Evolutionary conservation across 2,888 invertebrate genomes (phyloP), one percentile per base, ranked within the genome.

Genomic region (Argynnis bischoffii): DNA sequence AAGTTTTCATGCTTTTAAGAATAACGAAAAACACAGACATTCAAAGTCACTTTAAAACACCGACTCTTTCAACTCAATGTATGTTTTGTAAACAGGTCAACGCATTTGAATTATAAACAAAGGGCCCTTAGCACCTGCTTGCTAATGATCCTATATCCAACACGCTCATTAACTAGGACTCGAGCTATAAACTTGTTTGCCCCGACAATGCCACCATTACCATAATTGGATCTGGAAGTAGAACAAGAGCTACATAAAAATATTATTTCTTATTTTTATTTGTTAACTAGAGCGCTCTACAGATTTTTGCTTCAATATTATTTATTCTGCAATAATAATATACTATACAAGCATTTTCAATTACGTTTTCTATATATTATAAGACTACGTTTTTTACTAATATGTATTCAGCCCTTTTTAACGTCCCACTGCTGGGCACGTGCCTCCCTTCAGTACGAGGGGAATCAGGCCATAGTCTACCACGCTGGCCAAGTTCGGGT

Each of bases 121-220:
- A 63, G 55, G 55, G 66, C 63, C 54, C 63, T 63, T 59, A 57
- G 59, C 59, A 66, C 66, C 66, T 59, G 66, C 48, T 47, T 57
- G 66, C 66, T 66, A 66, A 66, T 66, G 59, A 60, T 61, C 53
- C 53, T 47, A 66, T 66, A 66, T 66, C 69, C 69, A 61, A 66
- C 70, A 56, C 56, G 51, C 63, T 67, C 65, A 72, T 65, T 66
- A 71, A 66, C 57, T 56, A 55, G 59, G 60, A 16, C 50, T 61
- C 61, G 15, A 51, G 31, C 63, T 69, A 69, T 66, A 64, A 70
- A 69, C 64, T 69, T 66, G 63, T 69, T 66, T 71, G 46, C 63
- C 41, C 55, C 56, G 56, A 60, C 63, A 64, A 66, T 69, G 51
- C 53, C 54, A 54, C 69, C 66, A 71, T 71, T 69, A 64, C 26